A percentile compares a stretch with the other conserved stretches of the same genome.
These are phyloP conservation scores for Subacronicta megacephala DNA, from an alignment of 2,888 invertebrate genomes.

Conservation along the genomic window DNA sequence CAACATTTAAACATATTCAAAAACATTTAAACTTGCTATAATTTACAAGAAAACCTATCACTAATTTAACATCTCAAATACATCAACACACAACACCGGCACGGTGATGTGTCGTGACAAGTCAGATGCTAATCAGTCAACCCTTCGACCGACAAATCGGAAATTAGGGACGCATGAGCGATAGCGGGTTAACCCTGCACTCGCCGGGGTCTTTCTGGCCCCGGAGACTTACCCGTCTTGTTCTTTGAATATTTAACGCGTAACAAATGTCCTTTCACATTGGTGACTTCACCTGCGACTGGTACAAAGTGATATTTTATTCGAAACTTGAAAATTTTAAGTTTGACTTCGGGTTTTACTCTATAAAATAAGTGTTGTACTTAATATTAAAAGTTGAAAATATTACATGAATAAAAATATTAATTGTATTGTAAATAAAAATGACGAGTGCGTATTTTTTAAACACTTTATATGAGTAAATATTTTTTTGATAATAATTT, in stretches of 20 bases:
- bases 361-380: not conserved
- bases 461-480: too few species aligned
- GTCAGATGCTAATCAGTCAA: constrained; percentile 88
- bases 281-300: constrained; percentile 45
- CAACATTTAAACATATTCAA: too few species aligned
- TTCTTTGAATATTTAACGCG: constrained; percentile 88
- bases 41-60: constrained; percentile 17
- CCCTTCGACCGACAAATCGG: constrained; percentile 89
- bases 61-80: constrained; percentile 68
- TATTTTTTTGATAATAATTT: too few species aligned
- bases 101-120: constrained; percentile 81
- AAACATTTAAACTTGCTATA: constrained; percentile 7
- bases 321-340: too few species aligned
- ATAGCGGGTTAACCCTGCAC: constrained; percentile 82
- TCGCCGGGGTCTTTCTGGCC: constrained; percentile 73
- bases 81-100: constrained; percentile 74
- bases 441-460: too few species aligned
- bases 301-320: constrained; percentile 25
- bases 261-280: constrained; percentile 76
- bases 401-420: too few species aligned
- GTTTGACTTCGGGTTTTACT: not conserved
- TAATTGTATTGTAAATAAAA: too few species aligned
- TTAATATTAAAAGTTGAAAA: too few species aligned
- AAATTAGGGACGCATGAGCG: constrained; percentile 88
- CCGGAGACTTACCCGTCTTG: constrained; percentile 79